Conservation (phyloP, 1,140 invertebrate species). For the Potamilus streckersoni region DNA sequence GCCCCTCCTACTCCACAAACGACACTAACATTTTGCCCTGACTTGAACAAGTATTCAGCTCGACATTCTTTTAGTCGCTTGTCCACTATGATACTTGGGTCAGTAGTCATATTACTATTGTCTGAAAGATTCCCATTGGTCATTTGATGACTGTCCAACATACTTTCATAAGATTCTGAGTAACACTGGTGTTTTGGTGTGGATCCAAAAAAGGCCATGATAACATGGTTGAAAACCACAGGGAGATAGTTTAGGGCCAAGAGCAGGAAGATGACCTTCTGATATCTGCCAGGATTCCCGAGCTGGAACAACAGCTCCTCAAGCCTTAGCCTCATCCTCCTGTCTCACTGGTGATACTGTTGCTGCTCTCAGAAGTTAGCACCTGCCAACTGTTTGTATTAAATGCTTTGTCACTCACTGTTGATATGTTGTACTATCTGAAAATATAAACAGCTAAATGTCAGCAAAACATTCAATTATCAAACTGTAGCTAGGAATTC, state of each 20-base stretch:
- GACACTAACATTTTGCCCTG: too few relatives aligned
- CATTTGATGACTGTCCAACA: background rate
- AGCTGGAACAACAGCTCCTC: constrained; percentile 42
- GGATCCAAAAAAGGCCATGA: constrained; percentile 48
- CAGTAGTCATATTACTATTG: background rate
- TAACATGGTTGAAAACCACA: constrained; percentile 46
- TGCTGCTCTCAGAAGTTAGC: too few relatives aligned
- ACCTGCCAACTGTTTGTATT: too few relatives aligned
- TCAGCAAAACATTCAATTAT: too few relatives aligned
- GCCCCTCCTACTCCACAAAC: background rate
- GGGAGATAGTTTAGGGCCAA: constrained; percentile 48
- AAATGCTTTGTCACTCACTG: too few relatives aligned
- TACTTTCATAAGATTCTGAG: constrained; percentile 3
- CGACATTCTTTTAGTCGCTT: too few relatives aligned
- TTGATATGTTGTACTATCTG: too few relatives aligned
- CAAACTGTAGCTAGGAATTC: too few relatives aligned
- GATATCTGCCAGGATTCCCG: constrained; percentile 50
- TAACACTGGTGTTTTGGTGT: constrained; percentile 33
- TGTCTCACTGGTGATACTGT: too few relatives aligned
- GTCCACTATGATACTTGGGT: background rate
- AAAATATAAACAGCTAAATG: too few relatives aligned
- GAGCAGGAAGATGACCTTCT: constrained; percentile 40
- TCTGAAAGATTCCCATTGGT: constrained; percentile 1
- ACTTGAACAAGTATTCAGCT: too few relatives aligned
- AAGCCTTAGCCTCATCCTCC: constrained; percentile 33